Percentiles rank a stretch among this genome's conserved stretches.
phyloP scores from a whole-genome alignment of 2,888 invertebrate genomes.

The Drosophila prostipennis region DNA sequence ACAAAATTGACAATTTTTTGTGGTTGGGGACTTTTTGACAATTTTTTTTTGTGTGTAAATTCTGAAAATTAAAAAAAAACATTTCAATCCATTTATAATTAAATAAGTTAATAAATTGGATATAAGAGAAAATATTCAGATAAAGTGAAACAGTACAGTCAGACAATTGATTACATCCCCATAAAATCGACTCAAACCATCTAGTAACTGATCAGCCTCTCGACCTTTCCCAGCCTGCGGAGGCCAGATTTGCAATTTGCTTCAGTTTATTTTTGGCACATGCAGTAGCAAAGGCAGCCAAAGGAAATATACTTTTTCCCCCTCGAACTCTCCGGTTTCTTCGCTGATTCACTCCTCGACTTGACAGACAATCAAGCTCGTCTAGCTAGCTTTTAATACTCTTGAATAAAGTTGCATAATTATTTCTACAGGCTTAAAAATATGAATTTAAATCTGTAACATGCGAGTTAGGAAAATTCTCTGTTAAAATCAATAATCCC shows the following conservation, averaged over 20 bases:
- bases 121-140: too few species aligned
- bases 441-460: too few species aligned
- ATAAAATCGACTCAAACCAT: background rate
- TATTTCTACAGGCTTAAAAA: background rate
- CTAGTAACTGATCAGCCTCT: constrained; percentile 1
- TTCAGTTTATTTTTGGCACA: constrained; percentile 17
- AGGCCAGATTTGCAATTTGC: background rate
- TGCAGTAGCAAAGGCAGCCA: constrained; percentile 4
- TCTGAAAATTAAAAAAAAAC: too few species aligned
- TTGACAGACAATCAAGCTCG: constrained; percentile 14
- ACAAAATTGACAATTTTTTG: too few species aligned
- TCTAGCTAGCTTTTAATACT: constrained; percentile 4
- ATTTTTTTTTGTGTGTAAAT: too few species aligned
- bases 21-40: too few species aligned
- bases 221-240: constrained; percentile 14
- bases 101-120: too few species aligned
- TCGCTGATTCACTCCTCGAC: constrained; percentile 15
- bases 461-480: too few species aligned
- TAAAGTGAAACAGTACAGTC: background rate
- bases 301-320: background rate
- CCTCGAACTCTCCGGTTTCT: constrained; percentile 15
- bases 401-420: background rate
- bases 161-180: background rate
- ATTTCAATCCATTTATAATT: too few species aligned
- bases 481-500: too few species aligned